Evolutionary conservation across 2,113 vertebrate species (phyloP).

Genomic region (Stegastes partitus): DNA sequence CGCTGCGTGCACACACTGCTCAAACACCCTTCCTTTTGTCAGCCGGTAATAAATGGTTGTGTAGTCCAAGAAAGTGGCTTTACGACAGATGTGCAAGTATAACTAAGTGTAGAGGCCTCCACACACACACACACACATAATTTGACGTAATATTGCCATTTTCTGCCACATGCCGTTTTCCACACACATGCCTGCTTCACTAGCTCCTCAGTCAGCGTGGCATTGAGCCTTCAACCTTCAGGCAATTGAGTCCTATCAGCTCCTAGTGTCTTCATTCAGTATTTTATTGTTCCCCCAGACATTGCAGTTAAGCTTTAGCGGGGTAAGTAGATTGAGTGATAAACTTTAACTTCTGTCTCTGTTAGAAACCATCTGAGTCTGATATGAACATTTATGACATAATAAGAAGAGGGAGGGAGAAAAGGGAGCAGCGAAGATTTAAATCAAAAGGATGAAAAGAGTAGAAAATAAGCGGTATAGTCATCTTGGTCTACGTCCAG

Average conservation of each 20-base stretch:
- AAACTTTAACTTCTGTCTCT: slow-evolving; percentile 66
- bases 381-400: slow-evolving; percentile 46
- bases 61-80: slow-evolving; percentile 23
- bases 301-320: slow-evolving; percentile 56
- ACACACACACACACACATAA: neutral
- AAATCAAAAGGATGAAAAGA: slow-evolving; percentile 30
- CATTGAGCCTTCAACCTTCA: slow-evolving; percentile 49
- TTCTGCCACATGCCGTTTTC: slow-evolving; percentile 19
- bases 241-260: slow-evolving; percentile 42
- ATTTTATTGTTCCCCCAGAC: slow-evolving; percentile 64
- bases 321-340: slow-evolving; percentile 63
- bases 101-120: slow-evolving; percentile 9
- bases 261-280: slow-evolving; percentile 43
- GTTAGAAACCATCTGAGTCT: slow-evolving; percentile 43
- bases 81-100: slow-evolving; percentile 11
- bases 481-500: neutral
- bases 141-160: slow-evolving; percentile 12
- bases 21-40: slow-evolving; percentile 19
- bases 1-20: neutral
- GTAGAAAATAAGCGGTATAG: slow-evolving; percentile 4
- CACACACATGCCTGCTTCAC: slow-evolving; percentile 22
- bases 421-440: neutral
- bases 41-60: slow-evolving; percentile 39
- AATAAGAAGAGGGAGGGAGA: slow-evolving; percentile 1
- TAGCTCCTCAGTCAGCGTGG: slow-evolving; percentile 16